A percentile compares a stretch with the other conserved stretches of the same genome.
Evolutionary conservation across 2,797 vertebrate species (phyloP).

Genomic region (Gymnothorax reevesii): DNA sequence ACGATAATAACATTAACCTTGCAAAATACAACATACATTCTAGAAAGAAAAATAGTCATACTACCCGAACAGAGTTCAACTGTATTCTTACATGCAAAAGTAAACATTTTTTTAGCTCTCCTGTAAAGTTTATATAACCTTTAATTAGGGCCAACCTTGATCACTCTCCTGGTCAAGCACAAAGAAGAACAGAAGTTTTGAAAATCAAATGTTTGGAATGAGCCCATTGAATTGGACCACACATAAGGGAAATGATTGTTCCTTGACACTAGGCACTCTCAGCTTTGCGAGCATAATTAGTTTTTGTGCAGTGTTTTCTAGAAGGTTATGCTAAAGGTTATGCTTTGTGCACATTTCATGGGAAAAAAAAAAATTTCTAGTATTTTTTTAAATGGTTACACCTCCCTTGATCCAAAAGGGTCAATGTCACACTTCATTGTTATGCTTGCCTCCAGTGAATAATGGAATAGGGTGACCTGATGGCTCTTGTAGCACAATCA

Average conservation of each 20-base stretch:
- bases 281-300: background rate
- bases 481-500: background rate
- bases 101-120: no score
- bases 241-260: background rate
- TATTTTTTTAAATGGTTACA: background rate
- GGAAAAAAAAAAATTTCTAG: background rate
- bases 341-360: background rate
- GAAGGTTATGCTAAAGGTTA: background rate
- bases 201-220: no score
- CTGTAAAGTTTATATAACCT: no score
- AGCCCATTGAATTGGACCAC: no score
- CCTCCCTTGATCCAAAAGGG: background rate
- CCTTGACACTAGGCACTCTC: background rate
- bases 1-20: no score
- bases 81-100: no score
- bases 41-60: no score
- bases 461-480: background rate
- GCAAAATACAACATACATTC: no score
- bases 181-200: no score
- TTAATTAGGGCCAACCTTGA: no score
- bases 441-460: background rate
- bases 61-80: no score
- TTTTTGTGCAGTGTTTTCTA: background rate
- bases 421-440: background rate
- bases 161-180: no score